Evolutionary conservation across 2,797 vertebrate genomes (phyloP), one percentile per base, ranked within the genome.

Genomic region (Melanotaenia nigrans): DNA sequence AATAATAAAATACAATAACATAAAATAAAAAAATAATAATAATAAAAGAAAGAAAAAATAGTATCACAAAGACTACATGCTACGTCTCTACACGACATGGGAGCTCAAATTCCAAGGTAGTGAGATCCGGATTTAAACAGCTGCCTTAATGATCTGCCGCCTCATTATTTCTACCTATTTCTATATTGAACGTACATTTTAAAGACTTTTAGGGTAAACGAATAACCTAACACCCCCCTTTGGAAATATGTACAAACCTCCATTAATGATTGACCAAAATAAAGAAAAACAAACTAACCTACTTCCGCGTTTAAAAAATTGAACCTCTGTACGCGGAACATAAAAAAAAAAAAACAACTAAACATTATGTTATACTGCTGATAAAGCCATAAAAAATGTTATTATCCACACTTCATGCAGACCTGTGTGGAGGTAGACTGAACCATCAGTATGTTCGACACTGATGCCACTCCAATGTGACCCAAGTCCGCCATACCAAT

Each of bases 401-500:
- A 33, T 33, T 28, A 32, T 8, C 0, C 35, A 24, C 16, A 42
- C 33, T 18, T 18, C 16, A 2, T 33, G 0, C 11, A 38, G 18
- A 79, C 36, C 14, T 20, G 30, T 47, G 25, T 0, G 1, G 24
- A 54, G 16, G 5, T 28, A 3, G 30, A 14, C 0, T 47, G 51
- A 54, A 28, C 51, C 42, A 45, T 45, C 42, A 42, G 14, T 8
- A 51, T 51, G 47, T 12, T 1, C 11, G 51, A 14, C 4, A 7
- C 25, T 11, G 32, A 33, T 33, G 32, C 65, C 65, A 49, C 22
- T 57, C 81, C 89, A 89, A 89, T 85, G 90, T 92, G 87, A 92
- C 89, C 83, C 49, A 54, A 0, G 63, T 87, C 93, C 92, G 93
- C 94, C 94, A 94, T 94, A 72, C 62, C 75, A 35, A 16, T 10